Evolutionary conservation across 2,888 invertebrate genomes (phyloP).

Genomic region (Bombylius discolor): DNA sequence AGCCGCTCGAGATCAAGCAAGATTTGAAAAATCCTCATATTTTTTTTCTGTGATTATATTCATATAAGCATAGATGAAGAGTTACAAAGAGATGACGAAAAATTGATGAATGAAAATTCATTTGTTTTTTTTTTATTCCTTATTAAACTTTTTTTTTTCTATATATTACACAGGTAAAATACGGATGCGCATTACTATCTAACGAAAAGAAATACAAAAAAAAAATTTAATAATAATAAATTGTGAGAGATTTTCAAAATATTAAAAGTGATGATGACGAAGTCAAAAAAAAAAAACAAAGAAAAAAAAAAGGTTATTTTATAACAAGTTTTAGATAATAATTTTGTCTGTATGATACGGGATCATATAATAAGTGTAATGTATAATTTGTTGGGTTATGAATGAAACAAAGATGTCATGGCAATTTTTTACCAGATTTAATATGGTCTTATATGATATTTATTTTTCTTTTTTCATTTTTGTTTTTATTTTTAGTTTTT

Average conservation of each 20-base stretch:
- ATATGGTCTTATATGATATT: slow-evolving; percentile 1
- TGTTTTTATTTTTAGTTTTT: background rate
- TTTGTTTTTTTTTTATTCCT: background rate
- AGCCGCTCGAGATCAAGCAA: too few relatives aligned
- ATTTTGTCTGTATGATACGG: too few relatives aligned
- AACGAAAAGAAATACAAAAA: background rate
- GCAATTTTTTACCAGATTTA: slow-evolving; percentile 11
- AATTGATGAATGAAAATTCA: background rate
- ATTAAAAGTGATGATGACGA: too few relatives aligned
- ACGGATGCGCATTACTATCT: background rate
- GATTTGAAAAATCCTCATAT: too few relatives aligned
- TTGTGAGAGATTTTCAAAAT: too few relatives aligned
- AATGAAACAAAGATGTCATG: slow-evolving; percentile 11
- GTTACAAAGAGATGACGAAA: background rate
- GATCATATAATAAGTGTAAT: too few relatives aligned
- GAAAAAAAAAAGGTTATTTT: too few relatives aligned
- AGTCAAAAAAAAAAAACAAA: too few relatives aligned
- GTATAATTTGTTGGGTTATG: background rate
- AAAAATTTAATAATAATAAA: too few relatives aligned
- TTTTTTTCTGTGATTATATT: too few relatives aligned
- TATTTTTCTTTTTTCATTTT: background rate
- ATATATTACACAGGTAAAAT: background rate
- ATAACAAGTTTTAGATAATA: too few relatives aligned
- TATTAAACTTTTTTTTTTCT: too few relatives aligned
- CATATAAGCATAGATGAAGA: background rate